Evolutionary conservation across 2,888 invertebrate species (phyloP).

Genomic region (Schizaphis graminum): DNA sequence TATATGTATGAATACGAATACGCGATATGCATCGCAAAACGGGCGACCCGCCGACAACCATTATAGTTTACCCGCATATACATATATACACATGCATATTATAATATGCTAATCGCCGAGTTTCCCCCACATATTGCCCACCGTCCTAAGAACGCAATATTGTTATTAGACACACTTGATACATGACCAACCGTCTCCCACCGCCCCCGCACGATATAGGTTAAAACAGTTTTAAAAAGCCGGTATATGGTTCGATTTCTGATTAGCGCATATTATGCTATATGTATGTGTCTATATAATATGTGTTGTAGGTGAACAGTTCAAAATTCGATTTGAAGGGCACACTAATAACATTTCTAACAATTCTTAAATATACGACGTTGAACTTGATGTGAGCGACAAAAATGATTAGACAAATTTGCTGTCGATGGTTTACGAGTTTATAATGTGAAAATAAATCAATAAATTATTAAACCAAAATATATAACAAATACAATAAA

Average conservation of each 20-base stretch:
- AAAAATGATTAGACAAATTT: background rate
- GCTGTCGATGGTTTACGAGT: background rate
- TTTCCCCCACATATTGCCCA: background rate
- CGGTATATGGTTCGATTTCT: background rate
- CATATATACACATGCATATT: too few species aligned
- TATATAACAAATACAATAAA: background rate
- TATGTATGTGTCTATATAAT: background rate
- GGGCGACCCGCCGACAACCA: background rate
- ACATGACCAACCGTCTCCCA: background rate
- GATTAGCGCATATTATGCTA: background rate
- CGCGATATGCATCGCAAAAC: constrained; percentile 50
- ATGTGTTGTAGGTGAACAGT: background rate
- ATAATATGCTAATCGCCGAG: background rate
- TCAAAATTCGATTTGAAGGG: background rate
- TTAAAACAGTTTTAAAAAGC: background rate
- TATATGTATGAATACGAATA: background rate
- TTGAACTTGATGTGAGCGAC: background rate
- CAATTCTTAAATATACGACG: background rate
- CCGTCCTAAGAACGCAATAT: background rate
- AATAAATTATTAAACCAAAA: background rate
- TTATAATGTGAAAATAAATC: background rate
- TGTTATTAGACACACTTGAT: background rate
- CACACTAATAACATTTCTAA: background rate
- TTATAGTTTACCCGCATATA: background rate
- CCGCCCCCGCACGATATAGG: background rate